Evolutionary conservation across 2,113 vertebrate genomes (phyloP), one percentile per base, ranked within the genome.

Genomic region (Vanacampus margaritifer): DNA sequence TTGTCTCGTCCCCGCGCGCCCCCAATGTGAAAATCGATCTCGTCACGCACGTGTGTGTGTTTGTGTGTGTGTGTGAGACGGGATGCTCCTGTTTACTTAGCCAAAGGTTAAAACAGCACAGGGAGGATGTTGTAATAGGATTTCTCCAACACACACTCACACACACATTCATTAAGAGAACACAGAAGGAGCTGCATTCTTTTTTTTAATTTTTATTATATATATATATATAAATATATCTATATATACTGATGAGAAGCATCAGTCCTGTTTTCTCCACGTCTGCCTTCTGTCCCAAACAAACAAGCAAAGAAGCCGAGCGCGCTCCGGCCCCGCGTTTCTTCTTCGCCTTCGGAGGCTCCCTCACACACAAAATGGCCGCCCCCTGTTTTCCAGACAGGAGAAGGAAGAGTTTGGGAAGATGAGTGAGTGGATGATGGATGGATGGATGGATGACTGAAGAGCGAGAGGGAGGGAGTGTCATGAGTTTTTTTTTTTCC

Each of bases 61-160:
- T 65, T 37, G 63, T n/a, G 51, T 73, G 60, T 65, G 75, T 64
- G 69, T 61, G 70, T 69, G 75, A 46, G 43, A 63, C 26, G 56
- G 61, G 54, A 74, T 69, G 74, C 65, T 74, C 71, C 71, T 82
- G 72, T 84, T 73, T 79, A 72, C 87, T 88, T 87, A 90, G 87
- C 90, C 89, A 89, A 90, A 91, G 88, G 84, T 83, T 84, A 84
- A 86, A 79, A 73, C 74, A 65, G 75, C 45, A 63, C 75, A 73
- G 82, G 81, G 76, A 79, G 58, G 61, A 71, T 62, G 74, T 79
- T 74, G 37, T 68, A 65, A 79, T 74, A 35, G 59, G 63, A 67
- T 79, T 65, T 57, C 70, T 24, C 65, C 56, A 67, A 76, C 45
- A 70, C 14, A 35, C 51, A 68, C 70, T 72, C 73, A 71, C 68